Base-by-base conservation (phyloP, 2,113 vertebrate genomes). In the Eulacestoma nigropectus region DNA sequence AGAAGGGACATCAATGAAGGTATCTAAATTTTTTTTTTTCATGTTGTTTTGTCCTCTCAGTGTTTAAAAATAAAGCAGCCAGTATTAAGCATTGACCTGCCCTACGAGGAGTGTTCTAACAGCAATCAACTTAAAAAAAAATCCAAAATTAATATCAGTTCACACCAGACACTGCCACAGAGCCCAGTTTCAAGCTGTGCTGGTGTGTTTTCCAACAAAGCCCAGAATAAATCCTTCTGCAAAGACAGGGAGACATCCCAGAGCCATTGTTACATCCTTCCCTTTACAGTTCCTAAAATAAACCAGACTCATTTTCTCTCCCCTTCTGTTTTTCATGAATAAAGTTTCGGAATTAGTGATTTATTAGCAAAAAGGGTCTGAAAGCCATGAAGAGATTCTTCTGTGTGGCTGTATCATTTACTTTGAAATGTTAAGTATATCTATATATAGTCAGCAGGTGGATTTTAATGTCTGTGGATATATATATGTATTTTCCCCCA, bases 371-470 rank as follows among this genome's bases (percentile, higher is more conserved):
- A 63, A 55, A 86, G 68, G 83, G 13, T 83, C 46, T 42, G 56
- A 81, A 95, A 90, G 55, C 27, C 27, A 78, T 44, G 50, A 75
- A 84, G 60, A 84, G 65, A 68, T 92, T 75, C 80, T 80, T 68
- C 35, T 57, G 46, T 81, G 83, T 92, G 65, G 64, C 86, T 84
- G 59, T 62, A 52, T 73, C 52, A 9, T 95, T 90, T 88, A 55
- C 73, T 84, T 65, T 46, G 85, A 76, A 86, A 74, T 77, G 90
- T 83, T 64, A 84, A 93, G 33, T 92, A 47, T 65, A 73, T 49
- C 79, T 88, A 25, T 88, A 82, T 68, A 62, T 64, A 90, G 92
- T 52, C 33, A 95, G 74, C 81, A 91, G 84, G 79, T 90, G 82
- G 59, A 87, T 87, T 93, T 95, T 70, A 70, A 62, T 68, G 35